Conservation (phyloP, 2,797 vertebrate species). For the Peromyscus aztecus region DNA sequence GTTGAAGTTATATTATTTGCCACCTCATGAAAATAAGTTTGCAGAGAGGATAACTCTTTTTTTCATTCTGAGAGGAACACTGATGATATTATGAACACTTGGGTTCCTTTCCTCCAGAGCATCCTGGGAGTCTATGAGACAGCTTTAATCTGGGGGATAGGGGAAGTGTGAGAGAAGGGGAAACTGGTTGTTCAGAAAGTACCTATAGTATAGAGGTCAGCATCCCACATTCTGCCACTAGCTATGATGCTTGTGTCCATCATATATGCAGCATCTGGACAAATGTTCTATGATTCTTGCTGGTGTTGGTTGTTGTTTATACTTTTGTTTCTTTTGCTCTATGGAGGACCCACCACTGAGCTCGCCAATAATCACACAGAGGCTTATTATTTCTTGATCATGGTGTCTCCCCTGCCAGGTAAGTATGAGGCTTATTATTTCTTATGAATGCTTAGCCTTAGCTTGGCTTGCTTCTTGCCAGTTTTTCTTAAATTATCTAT, state of each 20-base stretch:
- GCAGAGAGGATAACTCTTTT: background rate
- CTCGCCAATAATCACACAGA: too few species aligned
- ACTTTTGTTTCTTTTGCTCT: too few species aligned
- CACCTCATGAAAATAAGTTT: constrained; percentile 10
- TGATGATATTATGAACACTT: background rate
- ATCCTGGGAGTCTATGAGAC: background rate
- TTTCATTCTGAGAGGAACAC: background rate
- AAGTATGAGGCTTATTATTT: too few species aligned
- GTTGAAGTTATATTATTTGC: background rate
- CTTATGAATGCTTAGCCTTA: too few species aligned
- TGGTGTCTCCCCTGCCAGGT: too few species aligned
- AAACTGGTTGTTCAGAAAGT: background rate
- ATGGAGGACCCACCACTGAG: too few species aligned
- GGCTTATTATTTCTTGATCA: too few species aligned
- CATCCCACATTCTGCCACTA: background rate
- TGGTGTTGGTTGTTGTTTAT: too few species aligned
- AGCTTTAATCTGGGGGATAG: background rate
- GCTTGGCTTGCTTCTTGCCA: too few species aligned
- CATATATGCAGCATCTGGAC: background rate
- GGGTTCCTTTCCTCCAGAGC: background rate
- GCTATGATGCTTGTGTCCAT: background rate
- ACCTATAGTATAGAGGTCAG: background rate
- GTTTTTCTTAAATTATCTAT: too few species aligned
- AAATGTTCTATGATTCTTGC: background rate
- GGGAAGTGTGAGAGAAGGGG: background rate